Conservation (phyloP, 2,113 vertebrate species). For the Balaeniceps rex region DNA sequence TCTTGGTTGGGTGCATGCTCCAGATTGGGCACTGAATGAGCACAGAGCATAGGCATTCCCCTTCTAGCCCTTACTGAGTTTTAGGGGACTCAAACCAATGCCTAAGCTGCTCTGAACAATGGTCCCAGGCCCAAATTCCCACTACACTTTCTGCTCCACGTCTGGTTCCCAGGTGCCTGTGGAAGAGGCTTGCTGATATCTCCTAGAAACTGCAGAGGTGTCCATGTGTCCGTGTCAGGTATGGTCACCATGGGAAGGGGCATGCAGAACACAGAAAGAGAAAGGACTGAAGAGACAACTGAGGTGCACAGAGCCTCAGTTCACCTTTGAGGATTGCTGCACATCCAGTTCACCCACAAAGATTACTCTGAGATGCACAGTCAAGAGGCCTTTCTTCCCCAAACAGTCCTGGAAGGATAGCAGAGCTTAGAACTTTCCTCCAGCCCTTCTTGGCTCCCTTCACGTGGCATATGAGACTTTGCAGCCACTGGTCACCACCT, state of each 20-base stretch:
- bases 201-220: background rate
- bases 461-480: fast-evolving
- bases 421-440: background rate
- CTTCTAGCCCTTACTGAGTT: background rate
- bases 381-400: background rate
- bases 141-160: background rate
- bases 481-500: background rate
- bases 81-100: background rate
- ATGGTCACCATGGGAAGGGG: background rate
- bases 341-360: background rate
- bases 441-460: background rate
- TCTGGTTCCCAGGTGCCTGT: background rate
- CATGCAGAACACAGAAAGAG: background rate
- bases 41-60: background rate
- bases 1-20: background rate
- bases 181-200: background rate
- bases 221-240: background rate
- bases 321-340: background rate
- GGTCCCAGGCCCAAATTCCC: background rate
- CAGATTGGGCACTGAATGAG: background rate
- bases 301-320: background rate
- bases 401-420: background rate
- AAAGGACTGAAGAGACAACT: background rate
- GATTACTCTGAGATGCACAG: background rate
- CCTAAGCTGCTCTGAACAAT: background rate